Conservation (phyloP, 2,797 vertebrate species). For the Dallia pectoralis region DNA sequence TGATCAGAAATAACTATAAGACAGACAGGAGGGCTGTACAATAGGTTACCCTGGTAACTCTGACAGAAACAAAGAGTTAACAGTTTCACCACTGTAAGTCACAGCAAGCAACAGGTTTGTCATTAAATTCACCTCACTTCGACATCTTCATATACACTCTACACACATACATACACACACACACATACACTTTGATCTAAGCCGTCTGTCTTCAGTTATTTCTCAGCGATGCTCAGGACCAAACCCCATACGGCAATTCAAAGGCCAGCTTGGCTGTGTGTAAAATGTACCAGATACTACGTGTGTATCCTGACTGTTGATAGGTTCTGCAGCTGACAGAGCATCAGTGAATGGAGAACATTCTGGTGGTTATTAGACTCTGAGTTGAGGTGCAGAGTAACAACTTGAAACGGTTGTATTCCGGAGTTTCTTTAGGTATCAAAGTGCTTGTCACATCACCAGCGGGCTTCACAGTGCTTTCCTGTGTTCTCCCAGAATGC, state of each 20-base stretch:
- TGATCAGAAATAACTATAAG: constrained; percentile 86
- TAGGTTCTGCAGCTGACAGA: background rate
- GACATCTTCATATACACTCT: constrained; percentile 80
- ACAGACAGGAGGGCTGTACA: constrained; percentile 80
- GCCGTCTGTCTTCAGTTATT: constrained; percentile 85
- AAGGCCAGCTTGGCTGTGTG: constrained; percentile 81
- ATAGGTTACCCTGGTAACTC: constrained; percentile 78
- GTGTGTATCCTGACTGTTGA: constrained; percentile 38
- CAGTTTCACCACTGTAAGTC: constrained; percentile 89
- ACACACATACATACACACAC: constrained; percentile 77
- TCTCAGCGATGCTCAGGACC: constrained; percentile 73
- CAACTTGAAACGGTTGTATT: constrained; percentile 56
- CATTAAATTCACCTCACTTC: constrained; percentile 65
- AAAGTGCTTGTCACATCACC: constrained; percentile 64
- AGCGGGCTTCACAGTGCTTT: constrained; percentile 35
- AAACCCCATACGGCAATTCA: constrained; percentile 60
- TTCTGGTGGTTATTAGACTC: constrained; percentile 37
- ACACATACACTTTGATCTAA: constrained; percentile 76
- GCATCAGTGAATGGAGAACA: constrained; percentile 3
- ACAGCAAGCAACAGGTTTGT: constrained; percentile 86
- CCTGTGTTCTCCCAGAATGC: constrained; percentile 29
- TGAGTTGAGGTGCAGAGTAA: constrained; percentile 48
- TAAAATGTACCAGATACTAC: constrained; percentile 48
- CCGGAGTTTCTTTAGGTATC: constrained; percentile 50
- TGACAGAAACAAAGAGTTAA: constrained; percentile 85